Evolutionary conservation across 1,140 invertebrate species (phyloP), one percentile per base, ranked within the genome.

Genomic region (Asbolus verrucosus): DNA sequence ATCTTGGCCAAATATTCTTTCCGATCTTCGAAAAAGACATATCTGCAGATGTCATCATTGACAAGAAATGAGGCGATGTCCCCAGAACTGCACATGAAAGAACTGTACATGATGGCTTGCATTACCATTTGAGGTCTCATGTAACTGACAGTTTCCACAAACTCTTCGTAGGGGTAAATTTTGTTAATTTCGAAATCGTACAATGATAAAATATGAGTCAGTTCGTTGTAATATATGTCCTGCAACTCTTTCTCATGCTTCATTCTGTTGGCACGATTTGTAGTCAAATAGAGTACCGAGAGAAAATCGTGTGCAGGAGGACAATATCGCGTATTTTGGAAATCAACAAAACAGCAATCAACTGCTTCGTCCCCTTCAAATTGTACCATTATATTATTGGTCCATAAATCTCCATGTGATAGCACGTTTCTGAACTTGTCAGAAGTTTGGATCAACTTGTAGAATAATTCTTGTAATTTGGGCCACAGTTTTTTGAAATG

Each of bases 271-370:
- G 78, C 67, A 2, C 78, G 75, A 2, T 72, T 73, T 0, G 79
- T 71, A 21, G 78, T 79, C 0, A 83, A 62, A 67, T 82, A 81
- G 0, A 85, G 41, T 0, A 84, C 73, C 6, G 80, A 77, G 1
- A 81, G 67, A 0, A 84, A 30, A 63, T 88, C 87, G 8, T 85
- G 83, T 0, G 82, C 82, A 1, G 85, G 76, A 1, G 86, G 85
- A 6, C 77, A 78, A 14, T 86, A 86, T 5, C 86, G 79, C 62
- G 84, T 69, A 8, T 83, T 71, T 70, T 87, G 86, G 61, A 86
- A 84, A 67, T 87, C 85, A 14, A 87, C 79, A 5, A 87, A 78
- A 24, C 80, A 80, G 21, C 82, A 84, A 24, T 77, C 75, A 0
- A 71, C 67, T 0, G 77, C 71, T 62, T 80, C 74, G 61, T 83